Evolutionary conservation across 2,797 vertebrate species (phyloP).

Genomic region (Calcarius lapponicus): DNA sequence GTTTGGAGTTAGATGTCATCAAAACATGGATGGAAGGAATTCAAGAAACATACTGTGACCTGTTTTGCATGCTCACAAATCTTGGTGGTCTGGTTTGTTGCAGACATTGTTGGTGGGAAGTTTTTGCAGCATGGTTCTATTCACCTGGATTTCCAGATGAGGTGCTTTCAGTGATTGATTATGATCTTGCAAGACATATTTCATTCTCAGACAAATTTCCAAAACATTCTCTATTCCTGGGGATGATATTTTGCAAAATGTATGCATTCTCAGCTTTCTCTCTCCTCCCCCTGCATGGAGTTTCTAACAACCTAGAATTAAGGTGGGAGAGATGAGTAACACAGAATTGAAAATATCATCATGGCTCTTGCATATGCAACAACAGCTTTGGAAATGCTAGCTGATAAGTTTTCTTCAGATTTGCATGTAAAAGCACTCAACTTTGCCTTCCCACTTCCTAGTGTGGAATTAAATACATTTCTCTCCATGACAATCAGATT

Average conservation of each 20-base stretch:
- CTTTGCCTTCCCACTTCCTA: background rate
- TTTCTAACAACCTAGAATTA: constrained; percentile 55
- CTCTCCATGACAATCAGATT: background rate
- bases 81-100: background rate
- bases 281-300: background rate
- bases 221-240: constrained; percentile 2
- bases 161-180: constrained; percentile 16
- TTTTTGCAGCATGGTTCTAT: background rate
- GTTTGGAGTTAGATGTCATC: background rate
- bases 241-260: constrained; percentile 34
- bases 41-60: background rate
- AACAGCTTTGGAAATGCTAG: constrained; percentile 23
- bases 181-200: constrained; percentile 21
- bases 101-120: background rate
- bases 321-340: constrained; percentile 60
- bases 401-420: constrained; percentile 26
- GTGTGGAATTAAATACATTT: background rate
- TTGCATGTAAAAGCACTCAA: constrained; percentile 12
- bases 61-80: background rate
- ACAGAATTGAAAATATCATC: constrained; percentile 24
- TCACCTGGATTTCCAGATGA: constrained; percentile 32
- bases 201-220: background rate
- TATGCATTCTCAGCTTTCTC: background rate
- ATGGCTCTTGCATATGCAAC: constrained; percentile 39
- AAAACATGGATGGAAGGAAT: background rate